Conservation (phyloP, 2,113 vertebrate genomes). For the Macroglossus sobrinus region DNA sequence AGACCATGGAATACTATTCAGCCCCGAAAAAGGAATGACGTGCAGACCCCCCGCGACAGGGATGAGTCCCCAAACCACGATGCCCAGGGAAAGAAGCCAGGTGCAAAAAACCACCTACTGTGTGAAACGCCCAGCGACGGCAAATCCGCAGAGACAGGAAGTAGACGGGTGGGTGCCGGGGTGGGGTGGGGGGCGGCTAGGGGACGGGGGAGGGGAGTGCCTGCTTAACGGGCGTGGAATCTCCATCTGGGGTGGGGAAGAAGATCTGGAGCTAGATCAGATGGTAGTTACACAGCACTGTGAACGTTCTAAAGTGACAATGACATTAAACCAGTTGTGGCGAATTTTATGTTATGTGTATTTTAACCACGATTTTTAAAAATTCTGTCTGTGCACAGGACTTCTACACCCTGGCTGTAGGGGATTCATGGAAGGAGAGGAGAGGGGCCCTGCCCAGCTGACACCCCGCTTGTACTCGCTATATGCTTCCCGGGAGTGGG, state of each 20-base stretch:
- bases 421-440: rapidly evolving
- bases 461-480: rapidly evolving
- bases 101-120: rapidly evolving
- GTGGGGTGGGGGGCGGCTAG: no score
- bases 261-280: rapidly evolving
- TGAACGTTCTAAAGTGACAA: rapidly evolving
- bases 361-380: background rate
- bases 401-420: rapidly evolving
- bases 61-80: background rate
- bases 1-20: rapidly evolving
- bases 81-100: background rate
- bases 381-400: rapidly evolving
- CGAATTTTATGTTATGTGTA: no score
- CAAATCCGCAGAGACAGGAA: rapidly evolving
- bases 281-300: rapidly evolving
- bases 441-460: background rate
- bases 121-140: rapidly evolving
- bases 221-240: rapidly evolving
- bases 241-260: background rate
- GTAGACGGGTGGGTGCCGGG: rapidly evolving
- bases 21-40: background rate
- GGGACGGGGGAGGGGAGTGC: rapidly evolving
- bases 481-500: rapidly evolving
- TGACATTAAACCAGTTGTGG: rapidly evolving
- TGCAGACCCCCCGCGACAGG: rapidly evolving